These are phyloP conservation scores for Elaphurus davidianus DNA, from an alignment of 2,113 vertebrate species.

Conservation along the genomic window DNA sequence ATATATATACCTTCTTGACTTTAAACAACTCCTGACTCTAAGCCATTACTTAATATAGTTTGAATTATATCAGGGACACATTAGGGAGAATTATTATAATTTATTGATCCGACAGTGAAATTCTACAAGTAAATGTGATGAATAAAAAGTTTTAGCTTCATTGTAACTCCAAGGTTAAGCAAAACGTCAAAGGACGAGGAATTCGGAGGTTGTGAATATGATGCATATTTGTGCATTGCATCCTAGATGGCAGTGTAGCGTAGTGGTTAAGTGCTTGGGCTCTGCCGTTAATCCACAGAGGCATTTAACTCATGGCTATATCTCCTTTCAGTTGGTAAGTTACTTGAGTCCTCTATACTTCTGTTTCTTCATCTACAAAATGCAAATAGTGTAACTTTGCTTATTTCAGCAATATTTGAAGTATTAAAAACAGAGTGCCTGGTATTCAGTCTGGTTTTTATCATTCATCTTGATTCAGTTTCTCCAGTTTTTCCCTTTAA, in stretches of 20 bases:
- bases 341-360: neutral
- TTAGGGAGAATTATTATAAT: neutral
- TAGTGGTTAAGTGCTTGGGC: neutral
- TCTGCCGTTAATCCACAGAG: neutral
- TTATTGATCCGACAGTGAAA: neutral
- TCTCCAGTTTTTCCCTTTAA: neutral
- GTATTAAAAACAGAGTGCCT: neutral
- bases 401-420: neutral
- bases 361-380: neutral
- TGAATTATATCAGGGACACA: neutral
- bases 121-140: neutral
- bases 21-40: neutral
- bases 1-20: neutral
- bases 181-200: neutral
- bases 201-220: too few relatives aligned
- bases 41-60: neutral
- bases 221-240: fast-evolving
- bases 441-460: neutral
- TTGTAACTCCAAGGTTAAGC: neutral
- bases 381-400: neutral
- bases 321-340: neutral
- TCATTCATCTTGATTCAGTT: neutral
- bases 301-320: neutral
- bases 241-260: neutral
- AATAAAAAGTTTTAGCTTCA: neutral